Evolutionary conservation across 2,797 vertebrate genomes (phyloP), one percentile per base, ranked within the genome.

Genomic region (Falco biarmicus): DNA sequence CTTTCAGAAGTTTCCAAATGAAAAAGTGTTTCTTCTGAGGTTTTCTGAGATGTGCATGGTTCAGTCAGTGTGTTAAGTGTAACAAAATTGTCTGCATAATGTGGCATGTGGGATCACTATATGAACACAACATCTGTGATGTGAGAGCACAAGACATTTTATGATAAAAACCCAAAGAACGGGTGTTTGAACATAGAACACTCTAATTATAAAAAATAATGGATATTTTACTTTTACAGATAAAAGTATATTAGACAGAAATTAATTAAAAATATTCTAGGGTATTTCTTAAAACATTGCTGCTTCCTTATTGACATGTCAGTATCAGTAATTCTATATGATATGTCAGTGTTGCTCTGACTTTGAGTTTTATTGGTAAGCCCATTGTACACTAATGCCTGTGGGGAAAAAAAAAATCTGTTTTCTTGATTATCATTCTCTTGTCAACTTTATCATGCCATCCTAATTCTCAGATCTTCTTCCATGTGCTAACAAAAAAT

Each of bases 1-100:
- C 68, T 91, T 87, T 41, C 81, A 83, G 84, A 91, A 89, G n/a
- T 83, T 93, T 93, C 60, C 48, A 82, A 61, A 60, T 51, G 6
- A 68, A 88, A 50, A 64, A 43, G 5, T 34, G 31, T 84, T 93
- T 70, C 80, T 94, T 94, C 45, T 60, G 88, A 92, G 63, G 34
- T 87, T 81, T 76, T 89, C 78, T 51, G 29, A 68, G 17, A 69
- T 63, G 24, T 18, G 16, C 59, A 69, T 34, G 29, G 29, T 54
- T 96, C 84, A 87, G 29, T 48, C 59, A 79, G 47, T 32, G 21
- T 94, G n/a, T 39, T 79, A 75, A 94, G 32, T 37, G 75, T 34
- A 92, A 70, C 31, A 70, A 90, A 87, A 56, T 78, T 12, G 5
- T 82, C 60, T 85, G 48, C 76, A 51, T 82, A 87, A 95, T 51